A percentile compares a stretch with the other conserved stretches of the same genome.
phyloP scores from a whole-genome alignment of 2,888 invertebrate genomes.

The Netelia virgata region DNA sequence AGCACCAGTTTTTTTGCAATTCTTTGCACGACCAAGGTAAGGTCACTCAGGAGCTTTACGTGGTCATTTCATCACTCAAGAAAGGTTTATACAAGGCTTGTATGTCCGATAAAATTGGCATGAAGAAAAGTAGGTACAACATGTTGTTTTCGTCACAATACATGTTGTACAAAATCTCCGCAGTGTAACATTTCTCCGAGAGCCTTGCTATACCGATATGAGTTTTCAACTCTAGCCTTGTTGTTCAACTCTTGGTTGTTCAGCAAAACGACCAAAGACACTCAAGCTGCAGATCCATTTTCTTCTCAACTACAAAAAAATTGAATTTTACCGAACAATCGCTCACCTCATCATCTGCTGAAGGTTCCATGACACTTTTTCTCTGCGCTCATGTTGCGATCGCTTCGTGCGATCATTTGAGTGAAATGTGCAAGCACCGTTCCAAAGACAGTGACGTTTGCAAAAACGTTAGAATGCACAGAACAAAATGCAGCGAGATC shows the following conservation, averaged over 20 bases:
- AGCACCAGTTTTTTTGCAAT: too few species aligned
- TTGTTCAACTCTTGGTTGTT: too few species aligned
- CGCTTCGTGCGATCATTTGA: neutral
- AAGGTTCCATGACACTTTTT: conserved; percentile 58
- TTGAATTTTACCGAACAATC: conserved; percentile 47
- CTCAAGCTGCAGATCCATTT: conserved; percentile 52
- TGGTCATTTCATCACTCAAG: too few species aligned
- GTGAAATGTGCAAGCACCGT: neutral
- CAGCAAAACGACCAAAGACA: conserved; percentile 50
- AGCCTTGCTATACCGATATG: too few species aligned
- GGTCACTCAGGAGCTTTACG: too few species aligned
- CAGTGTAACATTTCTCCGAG: too few species aligned
- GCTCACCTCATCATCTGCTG: conserved; percentile 39
- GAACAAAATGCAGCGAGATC: conserved; percentile 70
- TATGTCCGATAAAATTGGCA: too few species aligned
- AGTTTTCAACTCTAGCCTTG: conserved; percentile 23
- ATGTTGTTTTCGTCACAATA: too few species aligned
- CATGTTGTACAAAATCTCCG: too few species aligned
- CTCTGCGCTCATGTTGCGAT: conserved; percentile 42
- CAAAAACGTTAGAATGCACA: conserved; percentile 64
- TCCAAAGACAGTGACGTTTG: conserved; percentile 62
- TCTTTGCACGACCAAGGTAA: too few species aligned
- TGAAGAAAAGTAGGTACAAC: too few species aligned
- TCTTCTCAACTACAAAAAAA: conserved; percentile 46
- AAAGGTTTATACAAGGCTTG: too few species aligned